Percentiles rank a stretch among this genome's conserved stretches.
phyloP scores from a whole-genome alignment of 2,888 invertebrate genomes.

The Mesorhabditis belari region DNA sequence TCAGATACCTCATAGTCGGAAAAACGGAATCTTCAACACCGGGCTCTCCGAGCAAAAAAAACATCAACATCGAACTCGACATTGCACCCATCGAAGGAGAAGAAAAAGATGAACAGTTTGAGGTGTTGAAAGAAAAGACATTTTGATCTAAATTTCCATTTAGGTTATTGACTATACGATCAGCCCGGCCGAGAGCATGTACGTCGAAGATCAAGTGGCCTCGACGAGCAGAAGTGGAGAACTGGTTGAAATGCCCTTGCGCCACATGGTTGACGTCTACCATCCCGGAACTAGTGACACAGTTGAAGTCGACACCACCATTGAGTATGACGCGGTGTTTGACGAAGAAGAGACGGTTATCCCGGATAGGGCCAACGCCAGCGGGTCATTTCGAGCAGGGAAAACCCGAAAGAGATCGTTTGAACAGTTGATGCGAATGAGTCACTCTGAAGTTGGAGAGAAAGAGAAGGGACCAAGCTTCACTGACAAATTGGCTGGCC shows the following conservation, averaged over 20 bases:
- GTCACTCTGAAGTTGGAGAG: too few species aligned
- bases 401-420: too few species aligned
- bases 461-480: too few species aligned
- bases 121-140: too few species aligned
- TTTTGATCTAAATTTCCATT: not conserved
- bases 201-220: not conserved
- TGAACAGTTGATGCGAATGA: too few species aligned
- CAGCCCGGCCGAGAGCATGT: not conserved
- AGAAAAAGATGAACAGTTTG: not conserved
- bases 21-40: slow-evolving; percentile 26
- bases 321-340: not conserved
- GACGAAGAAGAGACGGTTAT: not conserved
- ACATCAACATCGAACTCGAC: not conserved
- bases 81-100: not conserved
- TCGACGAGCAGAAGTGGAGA: not conserved
- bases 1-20: slow-evolving; percentile 24
- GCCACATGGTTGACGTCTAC: not conserved
- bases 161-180: not conserved
- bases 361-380: not conserved
- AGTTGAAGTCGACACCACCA: not conserved
- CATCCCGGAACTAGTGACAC: not conserved
- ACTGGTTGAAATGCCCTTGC: not conserved
- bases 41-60: slow-evolving; percentile 11
- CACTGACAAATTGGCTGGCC: too few species aligned
- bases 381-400: too few species aligned